Evolutionary conservation across 1,140 invertebrate genomes (phyloP), one percentile per base, ranked within the genome.

Genomic region (Nixonia krombeini): DNA sequence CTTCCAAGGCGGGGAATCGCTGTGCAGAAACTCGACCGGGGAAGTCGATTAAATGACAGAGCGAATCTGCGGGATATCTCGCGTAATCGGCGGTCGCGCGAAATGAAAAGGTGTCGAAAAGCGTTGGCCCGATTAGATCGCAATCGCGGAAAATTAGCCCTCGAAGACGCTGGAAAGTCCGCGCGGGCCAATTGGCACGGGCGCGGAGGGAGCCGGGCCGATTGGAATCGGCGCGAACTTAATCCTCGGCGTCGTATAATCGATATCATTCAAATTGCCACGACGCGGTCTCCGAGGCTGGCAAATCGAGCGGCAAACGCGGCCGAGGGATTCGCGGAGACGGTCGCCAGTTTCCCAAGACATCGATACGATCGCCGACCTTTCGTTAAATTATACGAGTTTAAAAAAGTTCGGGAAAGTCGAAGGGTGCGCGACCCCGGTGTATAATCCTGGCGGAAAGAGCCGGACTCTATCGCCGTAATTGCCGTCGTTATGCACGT

Each of bases 251-350:
- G 50, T 52, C 57, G 58, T 67, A 71, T 71, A 71, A 67, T 71
- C 69, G 63, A 71, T 71, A 67, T 42, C 64, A 67, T 66, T 67
- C 44, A 66, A 71, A 71, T 71, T 66, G 68, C 53, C 59, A 66
- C 62, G 68, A 66, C 66, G 66, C 56, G 68, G 62, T 66, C 68
- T 58, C 63, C 66, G 57, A 46, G 53, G 68, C 53, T 57, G 53
- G 62, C 62, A 67, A 71, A 71, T 71, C 63, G 69, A 71, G 58
- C 58, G 58, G 69, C 55, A 71, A 71, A 71, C 55, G 45, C 69
- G 63, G 63, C 45, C 38, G 28, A n/a, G 45, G 56, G 53, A 59
- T 52, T 63, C 53, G 57, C 40, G 42, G 61, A 42, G 40, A 41
- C 51, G 45, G 35, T 56, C 56, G 45, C 64, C n/a, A 38, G 38